Evolutionary conservation across 2,113 vertebrate genomes (phyloP).

Genomic region (Maccullochella peelii): DNA sequence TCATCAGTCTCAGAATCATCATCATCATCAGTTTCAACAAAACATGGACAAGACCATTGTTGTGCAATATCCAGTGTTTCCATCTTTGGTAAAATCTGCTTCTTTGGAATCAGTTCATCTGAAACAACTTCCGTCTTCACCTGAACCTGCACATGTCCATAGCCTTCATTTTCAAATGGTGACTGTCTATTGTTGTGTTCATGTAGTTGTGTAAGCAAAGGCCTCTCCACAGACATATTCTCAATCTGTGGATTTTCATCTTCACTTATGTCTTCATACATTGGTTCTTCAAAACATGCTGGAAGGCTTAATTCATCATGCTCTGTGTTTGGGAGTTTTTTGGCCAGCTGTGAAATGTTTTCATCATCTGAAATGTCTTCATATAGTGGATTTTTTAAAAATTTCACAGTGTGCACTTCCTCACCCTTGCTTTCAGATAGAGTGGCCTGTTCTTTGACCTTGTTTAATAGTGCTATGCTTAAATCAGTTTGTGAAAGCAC

Average conservation of each 20-base stretch:
- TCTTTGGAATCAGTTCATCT: neutral
- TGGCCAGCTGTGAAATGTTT: neutral
- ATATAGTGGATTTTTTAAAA: slow-evolving; percentile 1
- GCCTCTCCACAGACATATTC: neutral
- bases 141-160: neutral
- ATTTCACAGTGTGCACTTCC: fast-evolving
- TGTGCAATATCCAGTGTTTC: neutral
- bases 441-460: neutral
- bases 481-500: neutral
- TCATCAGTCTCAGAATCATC: neutral
- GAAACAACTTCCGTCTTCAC: neutral
- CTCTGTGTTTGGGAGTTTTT: neutral
- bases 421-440: neutral
- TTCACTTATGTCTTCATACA: slow-evolving; percentile 33
- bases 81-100: neutral
- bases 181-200: neutral
- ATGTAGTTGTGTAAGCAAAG: neutral
- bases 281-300: neutral
- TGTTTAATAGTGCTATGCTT: neutral
- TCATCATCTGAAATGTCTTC: slow-evolving; percentile 58
- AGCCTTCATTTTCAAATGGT: neutral
- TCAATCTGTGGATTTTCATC: slow-evolving; percentile 8
- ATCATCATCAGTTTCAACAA: neutral
- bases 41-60: neutral
- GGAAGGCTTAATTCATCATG: neutral